Conservation (phyloP, 1,140 invertebrate genomes). For the Goniozus legneri region DNA sequence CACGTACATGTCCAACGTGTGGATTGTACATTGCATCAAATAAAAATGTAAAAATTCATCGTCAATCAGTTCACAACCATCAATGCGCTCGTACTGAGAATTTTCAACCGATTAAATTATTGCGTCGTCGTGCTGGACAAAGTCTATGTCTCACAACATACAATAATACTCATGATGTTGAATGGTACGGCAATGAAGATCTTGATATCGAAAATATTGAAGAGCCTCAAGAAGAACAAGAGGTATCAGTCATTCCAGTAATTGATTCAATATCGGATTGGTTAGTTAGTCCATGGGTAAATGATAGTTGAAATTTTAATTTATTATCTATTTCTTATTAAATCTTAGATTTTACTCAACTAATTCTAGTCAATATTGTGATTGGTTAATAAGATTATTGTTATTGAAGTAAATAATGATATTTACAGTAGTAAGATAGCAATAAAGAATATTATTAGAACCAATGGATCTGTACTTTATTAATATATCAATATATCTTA, state of each 20-base stretch:
- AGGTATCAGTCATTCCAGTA: neutral
- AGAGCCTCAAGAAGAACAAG: neutral
- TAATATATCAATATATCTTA: too few relatives aligned
- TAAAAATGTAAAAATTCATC: neutral
- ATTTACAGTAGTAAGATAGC: too few relatives aligned
- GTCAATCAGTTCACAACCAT: neutral
- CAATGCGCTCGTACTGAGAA: neutral
- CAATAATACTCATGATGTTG: neutral
- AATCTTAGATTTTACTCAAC: neutral
- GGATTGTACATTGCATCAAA: constrained; percentile 4
- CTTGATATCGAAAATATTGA: neutral
- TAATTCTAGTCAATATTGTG: too few relatives aligned
- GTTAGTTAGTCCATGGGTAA: neutral
- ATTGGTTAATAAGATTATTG: too few relatives aligned
- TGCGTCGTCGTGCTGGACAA: neutral
- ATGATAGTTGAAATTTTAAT: neutral
- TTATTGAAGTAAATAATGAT: neutral
- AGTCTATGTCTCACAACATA: neutral
- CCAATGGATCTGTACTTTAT: neutral
- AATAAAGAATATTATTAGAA: neutral
- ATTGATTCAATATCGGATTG: neutral
- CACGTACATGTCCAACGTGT: constrained; percentile 1
- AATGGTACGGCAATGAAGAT: neutral
- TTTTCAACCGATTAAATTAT: neutral
- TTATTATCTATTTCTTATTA: neutral